phyloP scores from a whole-genome alignment of 2,888 invertebrate genomes.

The Chalcis sispes region DNA sequence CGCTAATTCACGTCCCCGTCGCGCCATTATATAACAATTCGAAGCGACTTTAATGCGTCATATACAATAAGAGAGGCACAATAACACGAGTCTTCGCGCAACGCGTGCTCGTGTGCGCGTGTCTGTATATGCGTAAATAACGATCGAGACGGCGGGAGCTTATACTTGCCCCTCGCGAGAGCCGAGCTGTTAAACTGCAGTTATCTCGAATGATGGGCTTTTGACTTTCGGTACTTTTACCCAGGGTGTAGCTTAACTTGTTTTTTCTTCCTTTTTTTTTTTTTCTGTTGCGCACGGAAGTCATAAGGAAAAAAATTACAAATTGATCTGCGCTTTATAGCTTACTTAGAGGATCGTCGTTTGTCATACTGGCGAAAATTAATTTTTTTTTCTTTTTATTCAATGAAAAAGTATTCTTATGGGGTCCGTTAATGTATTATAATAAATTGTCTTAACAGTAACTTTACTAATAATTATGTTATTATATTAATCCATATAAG shows the following conservation, averaged over 20 bases:
- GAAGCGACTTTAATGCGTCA: slow-evolving; percentile 41
- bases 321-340: slow-evolving; percentile 15
- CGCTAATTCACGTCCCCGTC: slow-evolving; percentile 72
- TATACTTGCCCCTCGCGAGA: background rate
- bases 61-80: background rate
- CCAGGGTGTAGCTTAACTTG: background rate
- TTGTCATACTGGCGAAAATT: too few relatives aligned
- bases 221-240: slow-evolving; percentile 4
- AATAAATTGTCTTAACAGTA: too few relatives aligned
- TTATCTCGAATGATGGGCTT: slow-evolving; percentile 54
- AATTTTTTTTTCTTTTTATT: too few relatives aligned
- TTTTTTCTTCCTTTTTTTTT: slow-evolving; percentile 12
- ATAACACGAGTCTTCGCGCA: background rate
- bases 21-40: slow-evolving; percentile 72
- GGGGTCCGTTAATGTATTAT: too few relatives aligned
- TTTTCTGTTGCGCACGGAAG: background rate
- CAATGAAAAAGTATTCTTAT: slow-evolving; percentile 1
- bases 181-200: slow-evolving; percentile 47
- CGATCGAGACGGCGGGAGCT: slow-evolving; percentile 20
- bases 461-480: too few relatives aligned
- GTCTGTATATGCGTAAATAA: too few relatives aligned
- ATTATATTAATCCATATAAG: too few relatives aligned
- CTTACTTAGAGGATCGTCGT: background rate
- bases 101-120: background rate
- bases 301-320: slow-evolving; percentile 1